Base-by-base conservation (phyloP, 2,113 vertebrate species). In the Zosterops lateralis region DNA sequence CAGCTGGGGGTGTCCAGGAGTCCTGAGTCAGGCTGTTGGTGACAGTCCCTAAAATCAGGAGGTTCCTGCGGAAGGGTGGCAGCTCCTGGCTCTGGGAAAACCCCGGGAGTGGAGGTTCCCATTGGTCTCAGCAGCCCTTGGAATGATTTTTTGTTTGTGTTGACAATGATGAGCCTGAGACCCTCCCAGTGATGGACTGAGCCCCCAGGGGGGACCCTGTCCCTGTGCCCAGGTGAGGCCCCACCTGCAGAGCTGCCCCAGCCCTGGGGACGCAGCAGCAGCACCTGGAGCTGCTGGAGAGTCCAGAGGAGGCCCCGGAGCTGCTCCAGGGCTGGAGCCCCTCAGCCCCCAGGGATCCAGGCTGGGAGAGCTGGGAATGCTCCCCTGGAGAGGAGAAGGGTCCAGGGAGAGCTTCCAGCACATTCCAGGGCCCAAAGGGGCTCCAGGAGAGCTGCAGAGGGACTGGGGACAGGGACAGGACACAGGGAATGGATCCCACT, bases 21-120 rank as follows among this genome's bases (percentile, higher is more conserved):
- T 14, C 13, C 3, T 2, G 3, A 14, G 31, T 6, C n/a, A 5
- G 48, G 57, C 82, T 36, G 29, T 4, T 19, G 26, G 29, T 25
- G 79, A 4, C 73, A 25, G 74, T 24, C 2, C 13, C 47, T 12
- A 8, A 48, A 70, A 17, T 31, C 47, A 11, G 78, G 78, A 14
- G 10, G 32, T 24, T 8, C 34, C 28, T 22, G 40, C 25, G 53
- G 48, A 16, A 9, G 22, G 1, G 2, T 10, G 26, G 44, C 56
- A 65, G 50, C 32, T 7, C n/a, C 48, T 14, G 38, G 8, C 28
- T 36, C 32, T 38, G 65, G 60, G 73, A 67, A n/a, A 54, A 20
- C 6, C 3, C 11, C 1, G 4, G 21, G 26, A 26, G 26, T 0
- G 0, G 3, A 14, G 31, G 7, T 47, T 51, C 42, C 21, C 20